phyloP scores from a whole-genome alignment of 2,888 invertebrate genomes.

The Tinea trinotella region DNA sequence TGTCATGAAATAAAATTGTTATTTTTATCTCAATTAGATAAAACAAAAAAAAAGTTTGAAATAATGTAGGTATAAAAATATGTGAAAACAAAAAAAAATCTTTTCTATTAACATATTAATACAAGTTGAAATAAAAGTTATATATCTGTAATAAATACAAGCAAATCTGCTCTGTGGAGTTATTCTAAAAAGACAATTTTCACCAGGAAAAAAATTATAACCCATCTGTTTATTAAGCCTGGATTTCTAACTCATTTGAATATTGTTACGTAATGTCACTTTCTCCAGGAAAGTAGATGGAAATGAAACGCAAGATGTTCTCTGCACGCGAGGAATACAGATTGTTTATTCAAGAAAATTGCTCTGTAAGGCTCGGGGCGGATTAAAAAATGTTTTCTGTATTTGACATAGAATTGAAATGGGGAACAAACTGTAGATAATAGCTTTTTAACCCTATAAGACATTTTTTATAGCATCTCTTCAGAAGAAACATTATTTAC shows the following conservation, averaged over 20 bases:
- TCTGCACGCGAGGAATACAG: slow-evolving; percentile 28
- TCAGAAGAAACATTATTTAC: too few species aligned
- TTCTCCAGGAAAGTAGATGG: slow-evolving; percentile 1
- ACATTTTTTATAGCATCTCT: neutral
- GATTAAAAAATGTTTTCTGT: slow-evolving; percentile 49
- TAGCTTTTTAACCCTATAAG: neutral
- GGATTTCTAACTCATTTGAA: slow-evolving; percentile 17
- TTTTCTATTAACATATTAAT: too few species aligned
- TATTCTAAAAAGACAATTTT: neutral
- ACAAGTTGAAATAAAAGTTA: neutral
- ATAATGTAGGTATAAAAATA: too few species aligned
- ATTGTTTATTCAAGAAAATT: slow-evolving; percentile 61
- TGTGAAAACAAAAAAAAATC: too few species aligned
- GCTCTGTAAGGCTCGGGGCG: slow-evolving; percentile 51
- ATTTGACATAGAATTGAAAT: slow-evolving; percentile 32
- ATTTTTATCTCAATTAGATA: too few species aligned
- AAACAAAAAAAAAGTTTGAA: too few species aligned
- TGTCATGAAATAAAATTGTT: too few species aligned
- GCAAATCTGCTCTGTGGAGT: neutral
- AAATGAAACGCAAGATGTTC: slow-evolving; percentile 28
- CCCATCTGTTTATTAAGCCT: slow-evolving; percentile 13
- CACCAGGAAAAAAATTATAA: neutral
- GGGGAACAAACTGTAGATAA: slow-evolving; percentile 5
- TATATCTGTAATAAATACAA: neutral
- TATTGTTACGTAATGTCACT: slow-evolving; percentile 18